Evolutionary conservation across 2,797 vertebrate genomes (phyloP).

Genomic region (Crax fasciolata): DNA sequence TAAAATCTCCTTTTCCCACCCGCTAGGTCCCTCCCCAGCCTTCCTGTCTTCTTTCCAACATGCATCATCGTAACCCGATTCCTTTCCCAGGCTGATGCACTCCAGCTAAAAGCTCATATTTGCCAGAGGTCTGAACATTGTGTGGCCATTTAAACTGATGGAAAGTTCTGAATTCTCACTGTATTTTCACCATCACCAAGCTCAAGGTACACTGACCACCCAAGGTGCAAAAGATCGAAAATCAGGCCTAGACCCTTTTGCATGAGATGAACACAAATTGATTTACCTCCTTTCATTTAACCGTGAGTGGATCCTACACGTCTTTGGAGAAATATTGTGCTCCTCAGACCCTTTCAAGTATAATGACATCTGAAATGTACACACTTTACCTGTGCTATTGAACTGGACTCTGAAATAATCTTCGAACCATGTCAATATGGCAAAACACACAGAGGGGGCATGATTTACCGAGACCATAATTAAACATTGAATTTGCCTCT

Average conservation of each 20-base stretch:
- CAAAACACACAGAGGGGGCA: conserved; percentile 49
- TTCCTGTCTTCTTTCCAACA: neutral
- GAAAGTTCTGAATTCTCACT: neutral
- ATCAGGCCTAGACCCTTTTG: neutral
- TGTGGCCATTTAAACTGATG: neutral
- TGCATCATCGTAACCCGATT: neutral
- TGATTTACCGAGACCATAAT: conserved; percentile 80
- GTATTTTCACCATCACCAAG: neutral
- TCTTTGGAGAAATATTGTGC: conserved; percentile 42
- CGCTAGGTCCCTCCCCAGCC: neutral
- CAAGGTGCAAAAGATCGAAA: neutral
- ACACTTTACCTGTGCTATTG: conserved; percentile 32
- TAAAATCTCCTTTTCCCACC: conserved; percentile 53
- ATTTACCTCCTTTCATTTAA: conserved; percentile 48
- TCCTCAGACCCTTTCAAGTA: conserved; percentile 59
- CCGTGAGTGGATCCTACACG: conserved; percentile 4
- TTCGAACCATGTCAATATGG: conserved; percentile 60
- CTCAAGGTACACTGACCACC: neutral
- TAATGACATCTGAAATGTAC: conserved; percentile 52
- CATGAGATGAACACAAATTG: conserved; percentile 1
- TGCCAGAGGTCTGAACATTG: neutral
- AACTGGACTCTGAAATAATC: conserved; percentile 26
- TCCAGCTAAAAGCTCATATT: neutral
- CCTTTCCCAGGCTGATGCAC: neutral
- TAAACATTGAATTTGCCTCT: conserved; percentile 76